Evolutionary conservation across 2,888 invertebrate genomes (phyloP).

Genomic region (Conus canariensis): DNA sequence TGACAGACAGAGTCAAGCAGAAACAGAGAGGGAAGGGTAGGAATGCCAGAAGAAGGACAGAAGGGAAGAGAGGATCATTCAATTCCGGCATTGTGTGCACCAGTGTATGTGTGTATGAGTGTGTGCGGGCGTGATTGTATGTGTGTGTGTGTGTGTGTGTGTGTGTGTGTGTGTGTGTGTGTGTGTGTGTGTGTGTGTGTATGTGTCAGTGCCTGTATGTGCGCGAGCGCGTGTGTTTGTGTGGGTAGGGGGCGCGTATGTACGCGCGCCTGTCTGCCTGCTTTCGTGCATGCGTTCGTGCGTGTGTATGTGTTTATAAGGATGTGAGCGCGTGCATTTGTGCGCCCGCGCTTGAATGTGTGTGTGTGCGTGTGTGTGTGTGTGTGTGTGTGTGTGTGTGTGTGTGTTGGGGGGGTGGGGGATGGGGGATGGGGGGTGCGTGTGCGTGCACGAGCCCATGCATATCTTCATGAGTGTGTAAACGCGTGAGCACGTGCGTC

Average conservation of each 20-base stretch:
- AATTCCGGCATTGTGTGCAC: too few relatives aligned
- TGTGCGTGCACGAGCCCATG: too few relatives aligned
- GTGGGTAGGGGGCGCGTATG: too few relatives aligned
- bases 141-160: background rate
- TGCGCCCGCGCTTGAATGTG: constrained; percentile 20
- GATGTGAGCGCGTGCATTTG: constrained; percentile 25
- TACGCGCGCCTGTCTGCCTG: background rate
- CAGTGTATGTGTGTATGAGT: background rate
- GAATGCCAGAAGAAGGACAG: too few relatives aligned
- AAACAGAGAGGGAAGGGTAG: too few relatives aligned
- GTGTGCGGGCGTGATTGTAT: background rate
- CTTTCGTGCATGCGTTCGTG: constrained; percentile 32
- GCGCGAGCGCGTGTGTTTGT: too few relatives aligned
- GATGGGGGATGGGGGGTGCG: too few relatives aligned
- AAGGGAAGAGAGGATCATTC: too few relatives aligned
- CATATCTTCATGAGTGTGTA: too few relatives aligned
- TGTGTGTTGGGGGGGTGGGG: background rate
- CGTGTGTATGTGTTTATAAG: constrained; percentile 30
- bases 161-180: background rate
- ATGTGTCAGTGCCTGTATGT: background rate
- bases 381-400: constrained; percentile 19
- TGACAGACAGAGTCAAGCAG: too few relatives aligned
- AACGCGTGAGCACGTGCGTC: too few relatives aligned
- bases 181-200: constrained; percentile 5
- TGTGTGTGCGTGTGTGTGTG: background rate